Base-by-base conservation (phyloP, 2,113 vertebrate genomes). In the Crotalus tigris region DNA sequence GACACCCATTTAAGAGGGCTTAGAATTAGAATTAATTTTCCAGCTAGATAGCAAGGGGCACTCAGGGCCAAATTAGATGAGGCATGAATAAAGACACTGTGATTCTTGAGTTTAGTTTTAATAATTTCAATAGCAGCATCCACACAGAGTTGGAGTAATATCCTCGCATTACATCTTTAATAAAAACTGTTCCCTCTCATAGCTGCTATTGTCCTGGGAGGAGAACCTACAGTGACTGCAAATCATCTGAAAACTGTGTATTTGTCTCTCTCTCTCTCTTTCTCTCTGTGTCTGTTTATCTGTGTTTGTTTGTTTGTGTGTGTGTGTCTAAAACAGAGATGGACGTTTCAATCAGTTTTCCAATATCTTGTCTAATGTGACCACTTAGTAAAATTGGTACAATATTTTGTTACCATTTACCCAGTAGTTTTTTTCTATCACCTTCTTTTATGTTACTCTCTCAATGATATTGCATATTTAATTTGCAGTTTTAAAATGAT, bases 11-110 rank as follows among this genome's bases (percentile, higher is more conserved):
- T 87, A 91, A 87, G 39, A 33, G 10, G n/a, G 44, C 26, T 59
- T 59, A 59, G n/a, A 91, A 91, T 49, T 59, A 87, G 39, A 91
- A 91, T 91, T 49, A 58, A 91, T 86, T 58, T 64, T 51, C 85
- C 24, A 87, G 29, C 17, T 46, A 21, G 15, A 49, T 87, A 64
- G 49, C 86, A 88, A 54, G 29, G 26, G n/a, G 17, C 12, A 53
- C 53, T 91, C 12, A 55, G 17, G 90, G 46, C 4, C 19, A 81
- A 54, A 91, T 10, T 69, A 54, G 49, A 33, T 51, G 24, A 53
- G 44, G 75, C 46, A 21, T 33, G n/a, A 91, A 33, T 54, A 33
- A n/a, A 49, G 46, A 53, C 8, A 23, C 13, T 54, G 46, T 26
- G 44, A 61, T 61, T 89, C 57, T 46, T 54, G 49, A 33, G 4